Evolutionary conservation across 2,113 vertebrate genomes (phyloP).

Genomic region (Ploceus nigricollis): DNA sequence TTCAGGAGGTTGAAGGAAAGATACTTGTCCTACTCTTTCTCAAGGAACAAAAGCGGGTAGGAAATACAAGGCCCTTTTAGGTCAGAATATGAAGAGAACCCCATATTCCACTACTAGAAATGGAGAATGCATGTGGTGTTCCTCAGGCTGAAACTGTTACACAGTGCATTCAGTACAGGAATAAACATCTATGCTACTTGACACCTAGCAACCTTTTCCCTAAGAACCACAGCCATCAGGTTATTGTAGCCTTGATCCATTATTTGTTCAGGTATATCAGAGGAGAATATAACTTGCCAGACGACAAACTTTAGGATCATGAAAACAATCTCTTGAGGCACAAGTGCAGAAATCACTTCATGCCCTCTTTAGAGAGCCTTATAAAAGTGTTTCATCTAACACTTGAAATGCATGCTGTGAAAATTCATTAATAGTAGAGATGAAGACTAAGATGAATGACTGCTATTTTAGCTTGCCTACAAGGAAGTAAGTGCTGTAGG

Average conservation of each 20-base stretch:
- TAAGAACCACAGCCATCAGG: not conserved
- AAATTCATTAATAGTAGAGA: slow-evolving; percentile 6
- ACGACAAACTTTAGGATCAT: not conserved
- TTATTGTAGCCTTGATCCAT: not conserved
- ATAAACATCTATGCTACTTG: not conserved
- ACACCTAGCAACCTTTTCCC: not conserved
- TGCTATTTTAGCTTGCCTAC: not conserved
- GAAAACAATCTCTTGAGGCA: not conserved
- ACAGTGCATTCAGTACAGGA: not conserved
- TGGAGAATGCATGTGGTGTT: not conserved
- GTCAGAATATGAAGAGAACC: not conserved
- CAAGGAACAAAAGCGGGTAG: not conserved
- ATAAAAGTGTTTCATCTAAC: not conserved
- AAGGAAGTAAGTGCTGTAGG: not conserved
- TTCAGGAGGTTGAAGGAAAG: not conserved
- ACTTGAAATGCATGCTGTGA: not conserved
- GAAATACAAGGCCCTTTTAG: not conserved
- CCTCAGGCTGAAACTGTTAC: not conserved
- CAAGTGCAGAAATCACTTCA: not conserved
- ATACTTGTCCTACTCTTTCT: not conserved
- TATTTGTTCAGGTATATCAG: not conserved
- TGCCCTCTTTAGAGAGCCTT: not conserved
- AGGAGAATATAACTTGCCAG: not conserved
- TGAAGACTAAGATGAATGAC: not conserved
- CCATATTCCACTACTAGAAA: not conserved